phyloP scores from a whole-genome alignment of 2,797 vertebrate genomes.

The Eidolon dupreanum region DNA sequence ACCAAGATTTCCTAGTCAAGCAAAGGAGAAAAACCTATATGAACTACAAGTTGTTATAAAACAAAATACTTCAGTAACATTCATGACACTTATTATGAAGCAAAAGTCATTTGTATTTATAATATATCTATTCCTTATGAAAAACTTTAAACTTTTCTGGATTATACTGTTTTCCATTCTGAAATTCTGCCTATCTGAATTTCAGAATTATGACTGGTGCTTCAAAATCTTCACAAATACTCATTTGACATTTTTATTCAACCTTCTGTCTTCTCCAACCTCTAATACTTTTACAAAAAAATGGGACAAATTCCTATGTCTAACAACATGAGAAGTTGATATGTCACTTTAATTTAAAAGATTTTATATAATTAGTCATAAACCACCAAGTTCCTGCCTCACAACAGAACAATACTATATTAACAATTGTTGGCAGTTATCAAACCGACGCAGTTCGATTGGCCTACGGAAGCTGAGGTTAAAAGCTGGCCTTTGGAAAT shows the following conservation, averaged over 20 bases:
- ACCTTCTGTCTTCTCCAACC: background rate
- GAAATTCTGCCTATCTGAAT: background rate
- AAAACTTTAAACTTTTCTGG: slow-evolving; percentile 29
- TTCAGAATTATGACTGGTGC: background rate
- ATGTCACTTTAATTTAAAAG: background rate
- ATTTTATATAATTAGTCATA: slow-evolving; percentile 44
- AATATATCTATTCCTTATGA: background rate
- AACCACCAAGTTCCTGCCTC: background rate
- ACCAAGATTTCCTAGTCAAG: background rate
- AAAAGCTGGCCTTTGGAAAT: slow-evolving; percentile 77
- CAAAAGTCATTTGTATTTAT: slow-evolving; percentile 25
- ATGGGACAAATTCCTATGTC: background rate
- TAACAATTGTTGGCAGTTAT: slow-evolving; percentile 48
- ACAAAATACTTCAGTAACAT: background rate
- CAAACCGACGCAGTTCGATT: slow-evolving; percentile 46
- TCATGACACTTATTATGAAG: background rate
- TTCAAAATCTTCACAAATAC: background rate
- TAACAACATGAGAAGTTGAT: background rate
- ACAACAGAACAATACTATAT: background rate
- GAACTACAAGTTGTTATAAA: background rate
- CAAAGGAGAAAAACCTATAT: background rate
- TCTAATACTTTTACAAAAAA: background rate
- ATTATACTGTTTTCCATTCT: slow-evolving; percentile 31
- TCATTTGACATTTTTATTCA: slow-evolving; percentile 27
- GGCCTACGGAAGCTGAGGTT: slow-evolving; percentile 68